These are phyloP conservation scores for Actenoides hombroni DNA, from an alignment of 2,113 vertebrate genomes.

Conservation along the genomic window DNA sequence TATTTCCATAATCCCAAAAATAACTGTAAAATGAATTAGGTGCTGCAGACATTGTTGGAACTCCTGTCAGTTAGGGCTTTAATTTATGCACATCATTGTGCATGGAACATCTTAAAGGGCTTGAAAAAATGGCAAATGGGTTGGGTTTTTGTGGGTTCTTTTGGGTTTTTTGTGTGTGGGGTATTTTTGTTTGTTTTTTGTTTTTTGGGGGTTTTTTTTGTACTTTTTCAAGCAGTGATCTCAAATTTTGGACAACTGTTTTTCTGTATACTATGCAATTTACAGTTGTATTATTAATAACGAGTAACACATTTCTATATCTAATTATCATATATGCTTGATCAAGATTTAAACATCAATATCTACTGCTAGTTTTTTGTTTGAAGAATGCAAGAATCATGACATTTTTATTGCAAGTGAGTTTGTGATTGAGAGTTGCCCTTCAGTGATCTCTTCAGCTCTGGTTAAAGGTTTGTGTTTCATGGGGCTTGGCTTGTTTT, in stretches of 20 bases:
- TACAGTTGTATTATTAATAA: background rate
- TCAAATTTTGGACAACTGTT: background rate
- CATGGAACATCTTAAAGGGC: background rate
- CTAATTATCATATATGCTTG: background rate
- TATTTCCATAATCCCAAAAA: background rate
- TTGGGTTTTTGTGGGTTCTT: too few species aligned
- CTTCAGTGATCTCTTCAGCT: background rate
- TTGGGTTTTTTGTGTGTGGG: too few species aligned
- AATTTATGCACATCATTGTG: background rate
- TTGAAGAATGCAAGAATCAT: background rate
- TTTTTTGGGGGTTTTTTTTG: background rate
- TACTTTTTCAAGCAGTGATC: background rate
- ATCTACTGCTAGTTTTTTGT: background rate
- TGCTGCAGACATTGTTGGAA: background rate
- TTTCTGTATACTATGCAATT: background rate
- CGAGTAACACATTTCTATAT: background rate
- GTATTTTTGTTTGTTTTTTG: background rate
- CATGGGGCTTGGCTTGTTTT: background rate
- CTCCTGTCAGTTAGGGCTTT: background rate
- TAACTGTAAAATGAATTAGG: background rate
- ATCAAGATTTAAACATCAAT: background rate
- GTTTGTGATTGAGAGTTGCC: background rate
- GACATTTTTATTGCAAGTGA: background rate
- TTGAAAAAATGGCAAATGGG: background rate
- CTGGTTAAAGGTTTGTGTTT: background rate